Conservation (phyloP, 2,888 invertebrate species). For the Kryphioiulus occultus region DNA sequence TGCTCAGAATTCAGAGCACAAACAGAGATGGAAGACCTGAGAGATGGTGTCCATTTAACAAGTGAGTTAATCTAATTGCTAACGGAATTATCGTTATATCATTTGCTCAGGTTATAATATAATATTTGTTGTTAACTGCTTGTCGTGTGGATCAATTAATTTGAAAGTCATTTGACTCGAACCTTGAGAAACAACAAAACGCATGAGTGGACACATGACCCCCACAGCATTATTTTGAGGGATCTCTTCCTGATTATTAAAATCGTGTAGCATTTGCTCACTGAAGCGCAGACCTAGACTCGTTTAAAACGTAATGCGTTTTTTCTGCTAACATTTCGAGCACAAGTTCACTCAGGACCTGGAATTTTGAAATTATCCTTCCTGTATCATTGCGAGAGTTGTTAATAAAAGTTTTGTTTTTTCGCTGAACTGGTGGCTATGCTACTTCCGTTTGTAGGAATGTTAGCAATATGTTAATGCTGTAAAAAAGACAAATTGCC, state of each 20-base stretch:
- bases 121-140: background rate
- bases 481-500: background rate
- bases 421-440: background rate
- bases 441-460: background rate
- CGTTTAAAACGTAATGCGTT: background rate
- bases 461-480: background rate
- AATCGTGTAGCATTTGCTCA: background rate
- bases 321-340: background rate
- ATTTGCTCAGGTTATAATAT: background rate
- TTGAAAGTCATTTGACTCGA: background rate
- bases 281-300: background rate
- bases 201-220: background rate
- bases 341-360: background rate
- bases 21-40: too few relatives aligned
- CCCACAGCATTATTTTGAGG: background rate
- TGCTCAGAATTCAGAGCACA: background rate
- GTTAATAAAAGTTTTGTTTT: background rate
- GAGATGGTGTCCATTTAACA: background rate
- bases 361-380: background rate
- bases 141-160: background rate
- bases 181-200: background rate
- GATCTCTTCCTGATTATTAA: conserved; percentile 3
- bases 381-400: background rate
- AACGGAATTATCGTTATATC: background rate
- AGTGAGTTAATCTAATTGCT: background rate